Evolutionary conservation across 2,797 vertebrate species (phyloP).

Genomic region (Furcifer pardalis): DNA sequence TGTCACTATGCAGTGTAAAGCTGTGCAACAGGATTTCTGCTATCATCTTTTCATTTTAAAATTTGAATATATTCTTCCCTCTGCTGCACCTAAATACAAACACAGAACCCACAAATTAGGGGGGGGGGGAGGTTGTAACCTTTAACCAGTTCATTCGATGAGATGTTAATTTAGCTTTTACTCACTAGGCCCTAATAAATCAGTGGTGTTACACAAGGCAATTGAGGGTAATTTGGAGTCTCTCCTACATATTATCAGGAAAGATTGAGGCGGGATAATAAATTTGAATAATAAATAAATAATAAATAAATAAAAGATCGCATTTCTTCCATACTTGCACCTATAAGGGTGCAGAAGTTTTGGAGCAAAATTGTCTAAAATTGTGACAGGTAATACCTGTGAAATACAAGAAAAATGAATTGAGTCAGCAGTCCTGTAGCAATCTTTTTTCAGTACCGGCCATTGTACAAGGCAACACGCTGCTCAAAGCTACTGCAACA

Average conservation of each 20-base stretch:
- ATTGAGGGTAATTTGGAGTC: neutral
- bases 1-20: too few species aligned
- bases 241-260: neutral
- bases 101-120: neutral
- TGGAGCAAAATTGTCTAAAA: too few species aligned
- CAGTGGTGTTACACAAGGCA: constrained; percentile 18
- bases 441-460: neutral
- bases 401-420: neutral
- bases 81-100: neutral
- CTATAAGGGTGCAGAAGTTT: neutral
- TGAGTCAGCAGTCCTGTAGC: neutral
- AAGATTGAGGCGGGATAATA: too few species aligned
- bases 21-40: neutral
- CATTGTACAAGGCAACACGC: neutral
- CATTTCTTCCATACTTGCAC: neutral
- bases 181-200: neutral
- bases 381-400: too few species aligned
- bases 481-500: neutral
- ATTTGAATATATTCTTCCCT: neutral
- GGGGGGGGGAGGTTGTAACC: neutral
- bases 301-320: too few species aligned
- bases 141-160: neutral
- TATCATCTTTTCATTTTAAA: neutral
- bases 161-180: neutral
- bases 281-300: too few species aligned